Evolutionary conservation across 2,888 invertebrate species (phyloP), one percentile per base, ranked within the genome.

Genomic region (Clepsis dumicolana): DNA sequence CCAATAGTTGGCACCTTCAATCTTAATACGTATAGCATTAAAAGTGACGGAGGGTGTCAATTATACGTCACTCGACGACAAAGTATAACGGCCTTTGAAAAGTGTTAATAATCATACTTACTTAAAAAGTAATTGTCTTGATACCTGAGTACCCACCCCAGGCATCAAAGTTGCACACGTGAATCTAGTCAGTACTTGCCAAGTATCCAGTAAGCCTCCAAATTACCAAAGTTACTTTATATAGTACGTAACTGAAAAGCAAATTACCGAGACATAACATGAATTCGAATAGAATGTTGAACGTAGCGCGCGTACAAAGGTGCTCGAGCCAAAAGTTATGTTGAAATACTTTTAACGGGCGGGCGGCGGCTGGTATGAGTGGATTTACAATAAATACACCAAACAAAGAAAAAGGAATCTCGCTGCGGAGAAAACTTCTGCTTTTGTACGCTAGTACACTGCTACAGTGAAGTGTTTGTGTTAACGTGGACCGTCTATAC

Each of bases 301-400:
- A 78, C 76, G 81, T 77, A 80, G 79, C 78, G 67, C 64, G 68
- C 71, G 64, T 70, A 68, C 63, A 78, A 80, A 80, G 82, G 84
- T 82, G 82, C 83, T 84, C 80, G 83, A 84, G 84, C 84, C 85
- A 86, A 87, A 91, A 92, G 91, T 93, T 92, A 93, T 93, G 91
- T 90, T 80, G 89, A 82, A 91, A 92, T 91, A 93, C 93, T 92
- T 91, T 84, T 88, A 89, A 87, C 88, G 86, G 81, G 79, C 81
- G 82, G 80, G 77, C 72, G 72, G 75, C 74, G 75, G 79, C 80
- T 84, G 88, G 90, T 91, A 92, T 92, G 93, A 93, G 93, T 91
- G 91, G 90, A 91, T 93, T 91, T 91, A 93, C 93, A 92, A 93
- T 93, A 92, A 92, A 93, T 93, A 93, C 91, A 90, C 89, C 88